Conservation (phyloP, 2,797 vertebrate genomes). For the Sebastes vulpes region DNA sequence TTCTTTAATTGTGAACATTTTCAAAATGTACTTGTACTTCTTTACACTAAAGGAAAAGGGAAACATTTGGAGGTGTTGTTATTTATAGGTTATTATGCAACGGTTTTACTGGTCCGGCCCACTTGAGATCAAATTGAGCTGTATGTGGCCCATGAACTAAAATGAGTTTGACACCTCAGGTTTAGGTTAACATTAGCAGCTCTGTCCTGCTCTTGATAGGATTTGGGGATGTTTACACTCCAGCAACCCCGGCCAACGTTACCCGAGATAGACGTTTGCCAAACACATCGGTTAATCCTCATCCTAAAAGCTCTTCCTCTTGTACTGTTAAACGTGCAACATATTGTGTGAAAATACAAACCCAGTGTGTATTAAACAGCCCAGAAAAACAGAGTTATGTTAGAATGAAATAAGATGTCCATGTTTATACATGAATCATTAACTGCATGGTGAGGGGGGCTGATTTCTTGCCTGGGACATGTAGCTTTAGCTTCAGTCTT, state of each 20-base stretch:
- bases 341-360: not conserved
- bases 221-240: not conserved
- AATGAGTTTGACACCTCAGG: not conserved
- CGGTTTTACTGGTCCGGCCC: not conserved
- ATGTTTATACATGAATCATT: not conserved
- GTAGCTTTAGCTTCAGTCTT: not conserved
- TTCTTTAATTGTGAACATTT: not conserved
- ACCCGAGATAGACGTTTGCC: not conserved
- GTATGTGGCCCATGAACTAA: not conserved
- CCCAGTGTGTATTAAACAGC: not conserved
- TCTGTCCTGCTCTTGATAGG: not conserved
- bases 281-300: not conserved
- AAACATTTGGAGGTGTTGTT: not conserved
- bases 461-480: not conserved
- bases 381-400: not conserved
- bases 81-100: not conserved
- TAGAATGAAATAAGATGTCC: not conserved
- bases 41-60: not conserved
- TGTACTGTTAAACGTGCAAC: not conserved
- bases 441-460: not conserved
- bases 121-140: not conserved
- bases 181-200: not conserved
- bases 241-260: not conserved
- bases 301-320: not conserved
- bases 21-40: not conserved